Evolutionary conservation across 1,140 invertebrate species (phyloP).

Genomic region (Drosophila setifemur): DNA sequence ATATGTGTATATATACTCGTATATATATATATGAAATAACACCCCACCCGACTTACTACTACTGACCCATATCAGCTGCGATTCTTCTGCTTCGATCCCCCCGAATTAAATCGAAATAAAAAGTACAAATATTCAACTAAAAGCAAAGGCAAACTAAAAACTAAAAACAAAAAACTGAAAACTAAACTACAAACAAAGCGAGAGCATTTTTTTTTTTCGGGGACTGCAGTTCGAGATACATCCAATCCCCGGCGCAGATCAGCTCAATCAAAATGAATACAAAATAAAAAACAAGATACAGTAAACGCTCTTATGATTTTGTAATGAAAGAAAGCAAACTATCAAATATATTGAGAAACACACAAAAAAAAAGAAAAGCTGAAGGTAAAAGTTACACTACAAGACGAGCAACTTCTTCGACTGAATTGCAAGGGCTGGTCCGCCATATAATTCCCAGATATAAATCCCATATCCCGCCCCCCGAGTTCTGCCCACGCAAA

Average conservation of each 20-base stretch:
- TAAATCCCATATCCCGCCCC: no score
- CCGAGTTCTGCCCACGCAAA: no score
- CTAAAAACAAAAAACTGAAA: conserved; percentile 13
- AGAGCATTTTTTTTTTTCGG: conserved; percentile 15
- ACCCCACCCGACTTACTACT: conserved; percentile 1
- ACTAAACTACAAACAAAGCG: conserved; percentile 10
- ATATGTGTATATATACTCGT: no score
- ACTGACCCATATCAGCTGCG: conserved; percentile 42
- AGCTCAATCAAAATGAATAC: conserved; percentile 31
- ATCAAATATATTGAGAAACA: neutral
- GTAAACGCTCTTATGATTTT: conserved; percentile 79
- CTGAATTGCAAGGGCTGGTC: conserved; percentile 28
- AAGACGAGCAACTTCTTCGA: conserved; percentile 7
- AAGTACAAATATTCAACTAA: conserved; percentile 81
- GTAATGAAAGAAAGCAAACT: conserved; percentile 48
- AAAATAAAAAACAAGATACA: conserved; percentile 11
- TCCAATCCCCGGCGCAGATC: conserved; percentile 39
- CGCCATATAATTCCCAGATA: neutral
- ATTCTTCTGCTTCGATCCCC: conserved; percentile 69
- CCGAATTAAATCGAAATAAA: conserved; percentile 75
- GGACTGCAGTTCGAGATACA: no score
- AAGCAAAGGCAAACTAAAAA: conserved; percentile 36
- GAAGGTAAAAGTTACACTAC: conserved; percentile 11
- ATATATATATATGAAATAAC: no score
- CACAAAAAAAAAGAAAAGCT: neutral